Conservation (phyloP, 2,888 invertebrate genomes). For the Cyrtodaria siliqua region DNA sequence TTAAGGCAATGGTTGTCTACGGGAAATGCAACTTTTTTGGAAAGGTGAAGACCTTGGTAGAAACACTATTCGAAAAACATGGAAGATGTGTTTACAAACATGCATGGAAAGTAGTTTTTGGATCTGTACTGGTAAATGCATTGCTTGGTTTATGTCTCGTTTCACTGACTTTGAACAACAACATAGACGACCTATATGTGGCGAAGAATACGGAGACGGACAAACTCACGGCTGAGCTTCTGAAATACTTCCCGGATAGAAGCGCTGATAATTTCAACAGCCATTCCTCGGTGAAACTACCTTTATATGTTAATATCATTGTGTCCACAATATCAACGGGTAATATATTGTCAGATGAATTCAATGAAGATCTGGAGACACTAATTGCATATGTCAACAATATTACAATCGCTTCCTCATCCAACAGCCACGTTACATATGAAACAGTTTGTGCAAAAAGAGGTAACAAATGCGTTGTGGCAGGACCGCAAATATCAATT, state of each 20-base stretch:
- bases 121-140: constrained; percentile 31
- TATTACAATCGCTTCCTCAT: too few relatives aligned
- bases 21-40: too few relatives aligned
- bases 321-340: too few relatives aligned
- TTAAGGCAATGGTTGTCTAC: too few relatives aligned
- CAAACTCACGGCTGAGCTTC: constrained; percentile 12
- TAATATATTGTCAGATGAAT: too few relatives aligned
- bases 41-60: neutral
- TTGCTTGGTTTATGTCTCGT: constrained; percentile 42
- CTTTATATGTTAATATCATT: constrained; percentile 33
- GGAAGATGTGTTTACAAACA: constrained; percentile 18
- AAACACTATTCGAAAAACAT: constrained; percentile 19
- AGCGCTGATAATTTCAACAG: constrained; percentile 26
- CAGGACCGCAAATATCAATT: too few relatives aligned
- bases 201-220: constrained; percentile 29
- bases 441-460: constrained; percentile 35
- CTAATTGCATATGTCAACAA: too few relatives aligned
- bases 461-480: constrained; percentile 26
- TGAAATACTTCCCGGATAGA: constrained; percentile 31
- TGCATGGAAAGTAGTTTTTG: constrained; percentile 40
- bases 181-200: constrained; percentile 48
- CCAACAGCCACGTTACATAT: constrained; percentile 5
- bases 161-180: constrained; percentile 35
- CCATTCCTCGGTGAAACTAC: constrained; percentile 32
- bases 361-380: too few relatives aligned